phyloP scores from a whole-genome alignment of 2,113 vertebrate genomes.

The Coptodon rendalli region DNA sequence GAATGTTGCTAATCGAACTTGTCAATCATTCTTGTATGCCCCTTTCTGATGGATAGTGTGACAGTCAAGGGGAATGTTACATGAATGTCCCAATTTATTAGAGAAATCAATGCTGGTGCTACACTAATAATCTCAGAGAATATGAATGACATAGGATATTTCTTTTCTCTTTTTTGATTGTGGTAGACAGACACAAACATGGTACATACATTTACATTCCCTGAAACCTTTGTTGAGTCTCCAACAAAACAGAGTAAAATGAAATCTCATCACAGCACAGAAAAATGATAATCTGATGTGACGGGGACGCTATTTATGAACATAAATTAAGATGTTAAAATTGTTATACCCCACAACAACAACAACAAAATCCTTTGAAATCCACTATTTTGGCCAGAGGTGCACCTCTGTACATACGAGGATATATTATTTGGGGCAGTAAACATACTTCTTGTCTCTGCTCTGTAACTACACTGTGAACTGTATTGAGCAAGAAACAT shows the following conservation, averaged over 20 bases:
- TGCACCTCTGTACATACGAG: neutral
- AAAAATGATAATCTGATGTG: neutral
- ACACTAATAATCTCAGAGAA: neutral
- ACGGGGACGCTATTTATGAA: neutral
- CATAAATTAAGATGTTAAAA: neutral
- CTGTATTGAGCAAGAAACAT: conserved; percentile 12
- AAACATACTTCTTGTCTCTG: neutral
- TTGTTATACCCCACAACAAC: neutral
- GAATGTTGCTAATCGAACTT: fast-evolving
- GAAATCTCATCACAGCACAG: neutral
- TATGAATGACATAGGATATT: neutral
- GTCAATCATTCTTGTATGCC: neutral
- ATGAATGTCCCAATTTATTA: neutral
- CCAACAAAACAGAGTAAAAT: neutral
- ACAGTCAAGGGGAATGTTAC: neutral
- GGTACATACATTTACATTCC: fast-evolving
- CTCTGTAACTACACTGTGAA: neutral
- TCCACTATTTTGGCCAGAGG: neutral
- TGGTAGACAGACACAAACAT: neutral
- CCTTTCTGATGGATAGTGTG: neutral
- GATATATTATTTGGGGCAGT: neutral
- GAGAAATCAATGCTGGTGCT: neutral
- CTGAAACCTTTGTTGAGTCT: neutral
- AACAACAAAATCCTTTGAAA: neutral
- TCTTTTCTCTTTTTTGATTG: neutral